Evolutionary conservation across 2,797 vertebrate genomes (phyloP), one percentile per base, ranked within the genome.

Genomic region (Paratrypauchen microcephalus): DNA sequence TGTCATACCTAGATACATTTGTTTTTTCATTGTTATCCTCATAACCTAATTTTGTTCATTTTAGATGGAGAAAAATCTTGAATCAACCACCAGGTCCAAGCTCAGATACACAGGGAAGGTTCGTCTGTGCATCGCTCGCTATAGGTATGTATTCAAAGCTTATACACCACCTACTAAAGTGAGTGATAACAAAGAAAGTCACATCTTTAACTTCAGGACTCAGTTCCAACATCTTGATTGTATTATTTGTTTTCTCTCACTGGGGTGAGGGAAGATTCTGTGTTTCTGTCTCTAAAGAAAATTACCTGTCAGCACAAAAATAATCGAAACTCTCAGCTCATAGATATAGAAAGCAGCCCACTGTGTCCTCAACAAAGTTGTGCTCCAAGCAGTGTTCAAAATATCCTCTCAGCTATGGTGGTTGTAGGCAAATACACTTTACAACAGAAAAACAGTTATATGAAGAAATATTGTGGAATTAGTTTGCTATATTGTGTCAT

Each of bases 41-140:
- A 24, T 57, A 26, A 57, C 21, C 54, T 64, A 1, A 74, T 36
- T 36, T 16, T 66, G 4, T 66, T 18, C 15, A 16, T 67, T 67
- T 26, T 41, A 99, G 98, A 98, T 99, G 97, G 96, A 98, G 86
- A 95, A 96, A 94, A 95, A 97, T 85, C 92, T 92, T 70, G 91
- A 93, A 80, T 95, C 95, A 66, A 95, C 91, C 72, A 94, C 95
- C 83, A 90, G 92, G 76, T 93, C 95, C 81, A 98, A 95, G 91
- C 94, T 93, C 71, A 96, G 94, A 88, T 97, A 95, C 91, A 95
- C 96, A 67, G 96, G 96, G 75, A 99, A 97, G 82, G 96, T 97
- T 71, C 96, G 96, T 76, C 93, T 99, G 86, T 99, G 97, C 72
- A 94, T 99, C 2, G 98, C 97, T 77, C 96, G 98, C 36, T 99